A percentile compares a stretch with the other conserved stretches of the same genome.
phyloP scores from a whole-genome alignment of 2,113 vertebrate species.

The Turnix velox region DNA sequence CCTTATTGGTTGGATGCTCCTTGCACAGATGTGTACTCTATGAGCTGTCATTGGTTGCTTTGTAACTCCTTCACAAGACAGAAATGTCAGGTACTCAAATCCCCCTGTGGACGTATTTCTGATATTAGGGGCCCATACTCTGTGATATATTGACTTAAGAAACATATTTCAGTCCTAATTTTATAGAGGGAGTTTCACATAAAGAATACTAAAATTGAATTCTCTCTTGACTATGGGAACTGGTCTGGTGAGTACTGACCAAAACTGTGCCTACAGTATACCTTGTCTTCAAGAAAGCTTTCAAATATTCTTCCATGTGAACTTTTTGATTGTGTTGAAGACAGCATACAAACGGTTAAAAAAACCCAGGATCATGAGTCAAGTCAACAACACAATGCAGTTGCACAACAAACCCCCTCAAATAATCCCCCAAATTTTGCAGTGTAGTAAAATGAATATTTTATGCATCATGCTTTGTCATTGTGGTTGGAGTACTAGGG shows the following conservation, averaged over 20 bases:
- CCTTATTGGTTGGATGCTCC: not conserved
- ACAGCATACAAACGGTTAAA: not conserved
- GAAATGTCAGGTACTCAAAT: not conserved
- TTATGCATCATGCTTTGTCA: not conserved
- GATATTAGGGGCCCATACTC: not conserved
- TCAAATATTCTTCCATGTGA: not conserved
- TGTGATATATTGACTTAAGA: not conserved
- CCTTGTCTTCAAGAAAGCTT: not conserved
- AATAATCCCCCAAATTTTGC: not conserved
- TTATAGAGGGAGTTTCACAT: not conserved
- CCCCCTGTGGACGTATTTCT: accelerated
- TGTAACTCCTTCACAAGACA: not conserved
- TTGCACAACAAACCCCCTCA: not conserved
- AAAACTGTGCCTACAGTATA: not conserved
- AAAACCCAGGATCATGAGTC: not conserved
- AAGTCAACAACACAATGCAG: not conserved
- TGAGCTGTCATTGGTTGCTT: not conserved
- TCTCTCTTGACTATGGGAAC: not conserved
- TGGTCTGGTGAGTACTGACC: not conserved
- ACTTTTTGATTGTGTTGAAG: not conserved
- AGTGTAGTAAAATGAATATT: not conserved
- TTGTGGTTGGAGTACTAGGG: not conserved
- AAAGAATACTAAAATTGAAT: not conserved
- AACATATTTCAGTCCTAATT: not conserved
- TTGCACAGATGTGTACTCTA: not conserved